Evolutionary conservation across 2,888 invertebrate species (phyloP).

Genomic region (Neocrepidodera transversa): DNA sequence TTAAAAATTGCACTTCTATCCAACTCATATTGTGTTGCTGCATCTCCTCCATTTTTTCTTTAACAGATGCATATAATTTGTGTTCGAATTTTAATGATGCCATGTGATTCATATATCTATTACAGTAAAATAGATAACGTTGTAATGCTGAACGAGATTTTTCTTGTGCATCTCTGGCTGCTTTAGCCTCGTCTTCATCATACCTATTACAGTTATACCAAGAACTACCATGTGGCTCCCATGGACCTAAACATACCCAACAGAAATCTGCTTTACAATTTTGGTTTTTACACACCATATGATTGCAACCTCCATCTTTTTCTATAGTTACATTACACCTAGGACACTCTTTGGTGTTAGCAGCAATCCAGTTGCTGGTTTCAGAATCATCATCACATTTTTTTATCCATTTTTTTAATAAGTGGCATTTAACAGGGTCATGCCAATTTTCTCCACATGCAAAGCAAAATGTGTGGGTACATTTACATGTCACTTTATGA

Average conservation of each 20-base stretch:
- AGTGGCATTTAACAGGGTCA: conserved; percentile 94
- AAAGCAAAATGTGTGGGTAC: conserved; percentile 94
- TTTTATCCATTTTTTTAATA: conserved; percentile 95
- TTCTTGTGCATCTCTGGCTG: conserved; percentile 96
- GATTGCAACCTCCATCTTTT: conserved; percentile 98
- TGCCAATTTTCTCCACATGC: conserved; percentile 97
- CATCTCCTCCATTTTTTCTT: conserved; percentile 99
- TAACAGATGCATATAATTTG: conserved; percentile 94
- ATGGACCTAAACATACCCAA: conserved; percentile 98
- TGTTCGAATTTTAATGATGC: conserved; percentile 97
- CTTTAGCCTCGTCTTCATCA: conserved; percentile 96
- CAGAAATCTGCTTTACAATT: conserved; percentile 98
- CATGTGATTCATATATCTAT: conserved; percentile 99
- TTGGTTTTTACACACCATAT: conserved; percentile 98
- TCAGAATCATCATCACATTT: conserved; percentile 99
- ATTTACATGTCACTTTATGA: conserved; percentile 91
- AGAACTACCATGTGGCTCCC: conserved; percentile 98
- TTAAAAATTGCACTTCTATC: conserved; percentile 99
- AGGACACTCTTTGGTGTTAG: conserved; percentile 99
- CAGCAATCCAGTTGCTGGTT: conserved; percentile 99
- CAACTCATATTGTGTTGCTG: conserved; percentile 99
- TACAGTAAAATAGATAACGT: conserved; percentile 97
- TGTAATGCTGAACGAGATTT: conserved; percentile 92
- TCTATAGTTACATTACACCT: conserved; percentile 97
- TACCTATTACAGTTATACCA: conserved; percentile 98